Base-by-base conservation (phyloP, 2,113 vertebrate species). In the Leptobrachium ailaonicum region DNA sequence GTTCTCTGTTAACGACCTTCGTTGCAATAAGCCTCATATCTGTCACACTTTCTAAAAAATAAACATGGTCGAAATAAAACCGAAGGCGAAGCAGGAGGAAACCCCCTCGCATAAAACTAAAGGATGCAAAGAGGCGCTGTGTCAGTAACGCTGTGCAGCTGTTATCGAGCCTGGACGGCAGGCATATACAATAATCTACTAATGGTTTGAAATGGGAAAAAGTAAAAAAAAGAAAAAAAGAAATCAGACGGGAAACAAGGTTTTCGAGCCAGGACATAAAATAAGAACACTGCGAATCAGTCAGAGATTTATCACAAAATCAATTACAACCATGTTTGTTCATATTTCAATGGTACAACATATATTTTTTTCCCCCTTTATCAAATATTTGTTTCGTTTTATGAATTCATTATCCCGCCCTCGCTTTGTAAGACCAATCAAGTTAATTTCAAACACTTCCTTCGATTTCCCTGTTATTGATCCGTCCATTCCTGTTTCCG, bases 281-380 rank as follows among this genome's bases (percentile, higher is more conserved):
- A 79, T 43, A 79, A 71, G 40, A 58, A 53, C 53, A 32, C 69
- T 79, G 72, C 42, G 32, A 79, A 79, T 71, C 45, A 32, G 77
- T 72, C 69, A 73, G 12, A 79, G 69, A 79, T 79, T 71, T 66
- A 79, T 79, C 64, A 44, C 60, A 79, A 79, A 79, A 79, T 79
- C 77, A 73, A 79, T 79, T 41, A 20, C 77, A 11, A 50, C 77
- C 60, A 72, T 73, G 77, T 79, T 72, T 71, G 45, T 66, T 68
- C 41, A 79, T 79, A 79, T 71, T 79, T 79, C 72, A 44, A 79
- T 79, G 66, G 60, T 32, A 71, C 56, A 79, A 54, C 54, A 50
- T 44, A 60, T 60, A 60, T 10, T 41, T 64, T 77, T 54, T 77
- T 68, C 54, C 45, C 45, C 66, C 41, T 4, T 41, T 44, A 9